A percentile compares a stretch with the other conserved stretches of the same genome.
Evolutionary conservation across 2,888 invertebrate species (phyloP).

Genomic region (Hydroisotoma schaefferi): DNA sequence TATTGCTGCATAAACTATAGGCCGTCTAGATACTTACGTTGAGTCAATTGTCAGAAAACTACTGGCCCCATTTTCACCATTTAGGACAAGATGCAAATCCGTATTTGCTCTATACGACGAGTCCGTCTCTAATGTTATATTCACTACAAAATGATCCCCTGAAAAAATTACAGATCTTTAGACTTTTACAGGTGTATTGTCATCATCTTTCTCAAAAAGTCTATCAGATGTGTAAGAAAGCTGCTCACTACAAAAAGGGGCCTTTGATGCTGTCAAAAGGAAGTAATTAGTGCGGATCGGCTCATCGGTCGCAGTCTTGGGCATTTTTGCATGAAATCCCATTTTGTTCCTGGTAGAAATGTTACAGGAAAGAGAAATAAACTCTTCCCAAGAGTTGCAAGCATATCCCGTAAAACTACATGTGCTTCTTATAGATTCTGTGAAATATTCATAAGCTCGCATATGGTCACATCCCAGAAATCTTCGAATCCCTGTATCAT

Average conservation of each 20-base stretch:
- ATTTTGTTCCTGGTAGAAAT: conserved; percentile 28
- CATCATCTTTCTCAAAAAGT: too few species aligned
- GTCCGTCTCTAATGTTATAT: conserved; percentile 69
- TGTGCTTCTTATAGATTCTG: conserved; percentile 72
- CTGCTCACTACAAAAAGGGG: conserved; percentile 76
- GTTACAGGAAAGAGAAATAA: conserved; percentile 51
- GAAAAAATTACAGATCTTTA: conserved; percentile 22
- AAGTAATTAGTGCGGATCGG: conserved; percentile 59
- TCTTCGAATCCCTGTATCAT: conserved; percentile 59
- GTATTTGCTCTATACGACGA: conserved; percentile 57
- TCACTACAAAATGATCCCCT: conserved; percentile 77
- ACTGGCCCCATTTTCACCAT: conserved; percentile 9
- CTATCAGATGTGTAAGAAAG: too few species aligned
- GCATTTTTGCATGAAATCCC: conserved; percentile 44
- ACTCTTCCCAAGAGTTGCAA: conserved; percentile 70
- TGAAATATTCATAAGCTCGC: conserved; percentile 75
- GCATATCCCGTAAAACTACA: conserved; percentile 76
- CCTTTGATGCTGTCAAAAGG: conserved; percentile 65
- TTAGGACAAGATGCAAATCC: conserved; percentile 30
- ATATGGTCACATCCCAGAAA: conserved; percentile 84
- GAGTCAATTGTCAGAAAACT: conserved; percentile 22
- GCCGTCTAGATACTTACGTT: conserved; percentile 22
- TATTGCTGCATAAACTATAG: neutral
- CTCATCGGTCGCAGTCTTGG: conserved; percentile 49
- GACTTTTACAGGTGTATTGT: neutral